Percentiles rank a stretch among this genome's conserved stretches.
These are phyloP conservation scores for Drosophila malerkotliana DNA, from an alignment of 1,140 invertebrate species.

Conservation along the genomic window DNA sequence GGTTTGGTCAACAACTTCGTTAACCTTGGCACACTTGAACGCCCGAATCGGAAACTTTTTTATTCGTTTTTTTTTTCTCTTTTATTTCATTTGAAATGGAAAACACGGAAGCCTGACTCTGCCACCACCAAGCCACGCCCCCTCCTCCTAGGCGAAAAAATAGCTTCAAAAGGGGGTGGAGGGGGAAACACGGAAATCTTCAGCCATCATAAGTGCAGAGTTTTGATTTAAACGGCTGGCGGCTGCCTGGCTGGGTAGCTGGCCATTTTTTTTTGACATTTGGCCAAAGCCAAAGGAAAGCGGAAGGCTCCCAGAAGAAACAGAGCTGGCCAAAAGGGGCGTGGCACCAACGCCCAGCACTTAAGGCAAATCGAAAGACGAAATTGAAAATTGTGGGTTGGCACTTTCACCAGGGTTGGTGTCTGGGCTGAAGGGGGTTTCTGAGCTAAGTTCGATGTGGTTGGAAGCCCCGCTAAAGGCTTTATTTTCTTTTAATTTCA, in stretches of 20 bases:
- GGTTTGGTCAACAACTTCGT: slow-evolving; percentile 43
- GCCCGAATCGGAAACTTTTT: slow-evolving; percentile 15
- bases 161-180: not conserved
- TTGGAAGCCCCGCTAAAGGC: slow-evolving; percentile 3
- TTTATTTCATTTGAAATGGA: not conserved
- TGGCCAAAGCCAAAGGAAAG: slow-evolving; percentile 4
- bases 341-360: slow-evolving; percentile 30
- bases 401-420: slow-evolving; percentile 25
- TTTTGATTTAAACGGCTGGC: slow-evolving; percentile 1
- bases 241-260: not conserved
- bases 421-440: not conserved
- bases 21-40: slow-evolving; percentile 74
- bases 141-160: not conserved
- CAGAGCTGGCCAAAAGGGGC: slow-evolving; percentile 36
- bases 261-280: slow-evolving; percentile 17
- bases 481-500: not conserved
- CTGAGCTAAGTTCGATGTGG: not conserved
- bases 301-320: slow-evolving; percentile 4
- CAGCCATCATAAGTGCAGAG: slow-evolving; percentile 30
- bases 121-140: slow-evolving; percentile 20
- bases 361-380: slow-evolving; percentile 39
- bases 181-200: slow-evolving; percentile 24
- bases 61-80: not conserved
- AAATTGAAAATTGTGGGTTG: slow-evolving; percentile 29
- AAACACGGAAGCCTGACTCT: slow-evolving; percentile 25